A percentile compares a stretch with the other conserved stretches of the same genome.
Conservation (phyloP, 2,797 vertebrate genomes). For the Myotis vivesi region DNA sequence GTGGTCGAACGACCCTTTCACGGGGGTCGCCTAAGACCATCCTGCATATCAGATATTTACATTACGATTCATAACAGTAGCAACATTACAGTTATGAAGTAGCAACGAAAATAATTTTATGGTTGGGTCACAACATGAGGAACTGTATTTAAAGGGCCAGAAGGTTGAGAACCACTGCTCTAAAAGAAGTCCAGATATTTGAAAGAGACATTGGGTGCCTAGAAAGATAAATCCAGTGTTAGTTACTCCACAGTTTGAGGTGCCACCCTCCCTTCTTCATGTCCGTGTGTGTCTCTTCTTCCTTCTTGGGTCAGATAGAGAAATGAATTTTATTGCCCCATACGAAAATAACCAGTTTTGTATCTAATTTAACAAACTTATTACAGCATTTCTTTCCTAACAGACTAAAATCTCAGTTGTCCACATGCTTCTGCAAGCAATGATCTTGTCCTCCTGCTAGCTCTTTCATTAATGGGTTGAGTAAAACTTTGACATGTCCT, state of each 20-base stretch:
- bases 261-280: neutral
- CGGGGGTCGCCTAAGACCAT: too few species aligned
- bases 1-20: too few species aligned
- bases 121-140: too few species aligned
- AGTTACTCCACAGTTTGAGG: neutral
- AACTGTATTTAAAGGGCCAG: too few species aligned
- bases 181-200: neutral
- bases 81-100: too few species aligned
- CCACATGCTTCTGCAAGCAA: neutral
- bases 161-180: neutral
- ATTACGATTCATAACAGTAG: too few species aligned
- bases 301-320: neutral
- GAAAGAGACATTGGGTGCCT: neutral
- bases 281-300: neutral
- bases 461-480: neutral
- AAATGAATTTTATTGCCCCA: neutral
- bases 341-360: neutral
- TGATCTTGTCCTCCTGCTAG: neutral
- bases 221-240: neutral
- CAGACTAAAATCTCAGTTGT: neutral
- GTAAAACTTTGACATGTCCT: neutral
- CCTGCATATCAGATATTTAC: too few species aligned
- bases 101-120: too few species aligned
- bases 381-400: neutral
- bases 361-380: neutral